Evolutionary conservation across 2,797 vertebrate genomes (phyloP).

Genomic region (Potorous gilbertii): DNA sequence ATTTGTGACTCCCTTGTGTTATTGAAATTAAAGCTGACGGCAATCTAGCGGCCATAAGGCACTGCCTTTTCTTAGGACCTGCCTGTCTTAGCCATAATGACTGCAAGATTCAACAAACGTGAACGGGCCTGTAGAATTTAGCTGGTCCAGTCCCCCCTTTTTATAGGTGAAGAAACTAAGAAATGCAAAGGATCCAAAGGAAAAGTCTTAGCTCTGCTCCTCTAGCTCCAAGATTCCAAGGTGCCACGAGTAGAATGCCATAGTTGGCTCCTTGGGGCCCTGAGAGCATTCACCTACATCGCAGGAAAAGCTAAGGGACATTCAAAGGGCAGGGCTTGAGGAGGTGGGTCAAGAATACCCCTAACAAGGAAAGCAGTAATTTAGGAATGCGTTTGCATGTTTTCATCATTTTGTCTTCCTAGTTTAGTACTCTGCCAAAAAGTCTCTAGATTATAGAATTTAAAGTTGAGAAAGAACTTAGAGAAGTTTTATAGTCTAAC

Average conservation of each 20-base stretch:
- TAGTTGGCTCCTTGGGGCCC: no score
- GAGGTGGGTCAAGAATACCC: no score
- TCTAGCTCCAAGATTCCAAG: not conserved
- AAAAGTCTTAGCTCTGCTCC: not conserved
- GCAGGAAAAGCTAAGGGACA: no score
- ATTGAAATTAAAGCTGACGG: no score
- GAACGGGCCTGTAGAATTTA: not conserved
- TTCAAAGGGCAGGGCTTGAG: no score
- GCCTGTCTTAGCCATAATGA: not conserved
- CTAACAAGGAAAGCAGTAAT: not conserved
- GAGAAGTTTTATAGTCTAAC: not conserved
- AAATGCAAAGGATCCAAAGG: not conserved
- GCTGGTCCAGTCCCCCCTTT: not conserved
- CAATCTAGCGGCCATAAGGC: no score
- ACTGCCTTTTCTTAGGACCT: no score
- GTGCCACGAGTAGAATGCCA: no score
- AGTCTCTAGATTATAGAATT: not conserved
- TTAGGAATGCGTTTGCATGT: not conserved
- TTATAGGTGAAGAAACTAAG: not conserved
- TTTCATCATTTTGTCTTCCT: not conserved
- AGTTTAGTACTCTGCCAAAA: not conserved
- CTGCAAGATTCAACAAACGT: not conserved
- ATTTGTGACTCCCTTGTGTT: no score
- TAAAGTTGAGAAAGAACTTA: not conserved
- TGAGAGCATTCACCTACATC: no score